Base-by-base conservation (phyloP, 2,888 invertebrate species). In the Drosophila flavopinicola region DNA sequence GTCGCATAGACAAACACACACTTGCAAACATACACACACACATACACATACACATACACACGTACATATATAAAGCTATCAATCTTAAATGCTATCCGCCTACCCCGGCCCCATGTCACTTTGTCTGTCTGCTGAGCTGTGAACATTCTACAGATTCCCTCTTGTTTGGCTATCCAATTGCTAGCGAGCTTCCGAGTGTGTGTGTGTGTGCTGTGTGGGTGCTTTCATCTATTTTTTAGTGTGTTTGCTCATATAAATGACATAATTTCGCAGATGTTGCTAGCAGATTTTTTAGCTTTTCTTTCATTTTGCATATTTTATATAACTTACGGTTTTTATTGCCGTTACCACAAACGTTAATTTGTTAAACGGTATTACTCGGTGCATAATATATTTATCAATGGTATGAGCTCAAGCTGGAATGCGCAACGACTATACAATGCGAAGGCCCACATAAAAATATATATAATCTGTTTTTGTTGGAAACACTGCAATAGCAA, bases 191-290 rank as follows among this genome's bases (percentile, higher is more conserved):
- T 45, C 32, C 29, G 24, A 11, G 29, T 11, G 9, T n/a, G 4
- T 33, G 29, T 42, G 17, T 45, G 39, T 52, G 49, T 59, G 49
- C 57, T n/a, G 61, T 48, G 38, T 32, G 52, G 20, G 48, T 75
- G 63, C 73, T 75, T 67, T 75, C 78, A 76, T 79, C 72, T 82
- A 78, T 85, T 78, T 85, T 82, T 82, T 82, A 76, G 74, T 78
- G 63, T 82, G 79, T 83, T 82, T 83, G 80, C 78, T 73, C 78
- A 82, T 82, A 85, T 82, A 85, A 85, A 85, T 85, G 83, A 86
- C 86, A 86, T 85, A 83, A 86, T 86, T 86, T 87, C 67, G 68
- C 75, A 86, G 84, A 77, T 86, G 85, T 66, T 79, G 64, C 66
- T 48, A 52, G 57, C 67, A 77, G 68, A 68, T 74, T 66, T 67